These are phyloP conservation scores for Rhea americana DNA, from an alignment of 2,113 vertebrate genomes.

Conservation along the genomic window DNA sequence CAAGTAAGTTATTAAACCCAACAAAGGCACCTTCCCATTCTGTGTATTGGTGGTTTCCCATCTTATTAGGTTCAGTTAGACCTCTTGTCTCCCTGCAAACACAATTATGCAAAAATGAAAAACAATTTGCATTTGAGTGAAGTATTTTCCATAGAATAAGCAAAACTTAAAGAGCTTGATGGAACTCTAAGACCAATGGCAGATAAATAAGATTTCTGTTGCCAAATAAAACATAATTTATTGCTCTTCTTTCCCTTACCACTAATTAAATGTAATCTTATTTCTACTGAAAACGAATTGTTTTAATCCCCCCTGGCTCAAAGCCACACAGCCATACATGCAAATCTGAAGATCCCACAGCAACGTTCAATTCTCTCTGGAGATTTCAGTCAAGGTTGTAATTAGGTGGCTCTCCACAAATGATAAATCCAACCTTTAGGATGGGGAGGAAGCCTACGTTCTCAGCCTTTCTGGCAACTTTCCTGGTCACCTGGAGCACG, in stretches of 20 bases:
- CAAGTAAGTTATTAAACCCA: not conserved
- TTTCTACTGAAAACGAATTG: slow-evolving; percentile 28
- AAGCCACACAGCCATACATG: slow-evolving; percentile 38
- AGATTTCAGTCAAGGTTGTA: slow-evolving; percentile 26
- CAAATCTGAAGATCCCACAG: slow-evolving; percentile 8
- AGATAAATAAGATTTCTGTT: slow-evolving; percentile 30
- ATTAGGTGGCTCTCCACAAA: slow-evolving; percentile 35
- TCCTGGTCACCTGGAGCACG: slow-evolving; percentile 8
- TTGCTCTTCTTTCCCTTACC: not conserved
- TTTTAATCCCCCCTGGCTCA: slow-evolving; percentile 38
- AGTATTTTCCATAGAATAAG: slow-evolving; percentile 28
- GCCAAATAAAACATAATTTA: slow-evolving; percentile 44
- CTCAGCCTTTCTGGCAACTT: slow-evolving; percentile 41
- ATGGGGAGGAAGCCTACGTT: slow-evolving; percentile 26
- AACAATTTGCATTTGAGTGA: not conserved
- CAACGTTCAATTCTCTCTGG: not conserved
- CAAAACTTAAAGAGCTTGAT: not conserved
- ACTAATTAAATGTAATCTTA: slow-evolving; percentile 55
- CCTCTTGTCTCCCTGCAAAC: slow-evolving; percentile 2
- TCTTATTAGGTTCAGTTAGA: not conserved
- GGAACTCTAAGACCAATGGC: not conserved
- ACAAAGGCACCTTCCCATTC: not conserved
- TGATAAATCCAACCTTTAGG: slow-evolving; percentile 39
- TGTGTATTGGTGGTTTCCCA: not conserved
- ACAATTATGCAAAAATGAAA: slow-evolving; percentile 2